Evolutionary conservation across 2,888 invertebrate species (phyloP), one percentile per base, ranked within the genome.

Genomic region (Mesodorylaimus sp.): DNA sequence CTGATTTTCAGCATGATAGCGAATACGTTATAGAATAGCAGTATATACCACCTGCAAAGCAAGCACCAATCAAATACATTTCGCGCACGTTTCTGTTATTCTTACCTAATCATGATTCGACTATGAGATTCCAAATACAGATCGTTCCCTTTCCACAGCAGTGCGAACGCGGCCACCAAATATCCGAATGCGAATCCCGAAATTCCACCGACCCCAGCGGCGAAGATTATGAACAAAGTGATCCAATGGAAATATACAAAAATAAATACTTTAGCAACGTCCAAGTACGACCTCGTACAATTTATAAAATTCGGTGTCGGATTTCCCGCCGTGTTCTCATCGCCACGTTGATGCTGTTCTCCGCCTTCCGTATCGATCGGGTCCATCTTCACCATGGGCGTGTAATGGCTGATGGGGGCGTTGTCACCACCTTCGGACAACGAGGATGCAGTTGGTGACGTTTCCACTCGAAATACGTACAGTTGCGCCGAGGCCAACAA

Each of bases 141-240:
- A 64, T 93, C 91, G 24, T 88, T 85, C 37, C 95, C 95, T 70
- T 87, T 86, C 95, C 95, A 97, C 37, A 97, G 75, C 70, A 95
- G 93, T 57, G 86, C 76, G 68, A 95, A 97, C 1, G 91, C 85
- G 1, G 89, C 88, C 50, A 91, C 77, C 16, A 97, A 75, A 67
- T 97, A 97, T 28, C 93, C 93, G 68, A 95, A 74, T 0, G 91
- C 89, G 71, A 95, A 86, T 29, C 95, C 70, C 66, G 87, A 91
- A 24, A 89, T 83, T 48, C 87, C 76, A 61, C 85, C 83, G 1
- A 89, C 87, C 53, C 93, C 95, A 27, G 93, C 85, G 62, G 93
- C 74, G 69, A 95, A 95, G 67, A 95, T 81, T 16, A 89, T 81
- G 1, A 89, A 85, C 53, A 97, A 73, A 0, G 91, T 86, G 51